Base-by-base conservation (phyloP, 2,888 invertebrate genomes). In the Sceliomorpha sp. region DNA sequence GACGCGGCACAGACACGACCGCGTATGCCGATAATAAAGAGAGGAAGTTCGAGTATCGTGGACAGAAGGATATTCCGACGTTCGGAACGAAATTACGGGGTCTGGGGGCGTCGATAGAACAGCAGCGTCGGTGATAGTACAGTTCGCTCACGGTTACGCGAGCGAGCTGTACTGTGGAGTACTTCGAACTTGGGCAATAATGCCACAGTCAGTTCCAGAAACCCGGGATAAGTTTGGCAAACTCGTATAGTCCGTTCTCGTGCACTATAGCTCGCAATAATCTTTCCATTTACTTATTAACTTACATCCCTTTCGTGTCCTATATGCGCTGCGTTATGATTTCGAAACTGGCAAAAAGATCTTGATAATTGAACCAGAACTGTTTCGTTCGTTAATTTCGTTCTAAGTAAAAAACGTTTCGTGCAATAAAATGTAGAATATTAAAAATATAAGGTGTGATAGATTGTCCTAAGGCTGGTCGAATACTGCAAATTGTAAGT, bases 171-270 rank as follows among this genome's bases (percentile, higher is more conserved):
- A 63, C 47, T 47, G 70, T 44, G 70, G 68, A 69, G 72, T 79
- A 79, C 79, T 81, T 78, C 75, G 69, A 83, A 84, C 77, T 84
- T 81, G 75, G 77, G 79, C 80, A 84, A 84, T 84, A 84, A 83
- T 79, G 79, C 78, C 67, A 72, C 75, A 78, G 78, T 80, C 79
- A 77, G 77, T 80, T 79, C 67, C 79, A 77, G 76, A 75, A 74
- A 71, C 75, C 66, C 62, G 55, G 60, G 72, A 72, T 77, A 77
- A 79, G 78, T 81, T 78, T 50, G 60, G 64, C 56, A 77, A 82
- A 81, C 76, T 81, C 77, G 75, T 78, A 78, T 73, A 73, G 71
- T 70, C 63, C 27, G 45, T 36, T 44, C 60, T 31, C 37, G 47
- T 72, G 72, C 70, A 13, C 24, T 32, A 47, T 36, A 10, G 15